These are phyloP conservation scores for Pristionchus fissidentatus DNA, from an alignment of 2,888 invertebrate species.

Conservation along the genomic window DNA sequence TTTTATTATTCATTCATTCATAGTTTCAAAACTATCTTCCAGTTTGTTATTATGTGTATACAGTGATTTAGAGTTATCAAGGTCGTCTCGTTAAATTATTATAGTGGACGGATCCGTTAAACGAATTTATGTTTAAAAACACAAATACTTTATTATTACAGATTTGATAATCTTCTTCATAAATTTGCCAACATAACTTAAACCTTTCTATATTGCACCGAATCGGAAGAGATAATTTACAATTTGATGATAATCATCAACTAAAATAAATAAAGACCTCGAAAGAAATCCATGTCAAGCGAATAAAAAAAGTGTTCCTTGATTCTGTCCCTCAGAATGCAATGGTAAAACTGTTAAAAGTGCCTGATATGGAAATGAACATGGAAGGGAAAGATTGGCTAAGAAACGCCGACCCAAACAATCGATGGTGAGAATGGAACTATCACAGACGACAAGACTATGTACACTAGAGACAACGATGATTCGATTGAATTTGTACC, in stretches of 20 bases:
- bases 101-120: no score
- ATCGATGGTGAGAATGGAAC: background rate
- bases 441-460: slow-evolving; percentile 16
- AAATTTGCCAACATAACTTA: background rate
- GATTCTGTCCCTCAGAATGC: background rate
- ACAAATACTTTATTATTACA: no score
- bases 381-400: background rate
- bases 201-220: slow-evolving; percentile 35
- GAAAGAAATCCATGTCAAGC: slow-evolving; percentile 29
- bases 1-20: no score
- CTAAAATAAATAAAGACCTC: slow-evolving; percentile 9
- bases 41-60: no score
- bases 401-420: background rate
- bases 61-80: no score
- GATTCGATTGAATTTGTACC: background rate
- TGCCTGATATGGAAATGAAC: slow-evolving; percentile 18
- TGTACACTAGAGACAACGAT: slow-evolving; percentile 31
- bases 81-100: no score
- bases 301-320: slow-evolving; percentile 9
- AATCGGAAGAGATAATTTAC: slow-evolving; percentile 17
- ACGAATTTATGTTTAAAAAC: no score
- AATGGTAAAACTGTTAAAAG: slow-evolving; percentile 35
- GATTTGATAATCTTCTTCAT: background rate
- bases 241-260: background rate
- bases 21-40: no score